Base-by-base conservation (phyloP, 2,113 vertebrate species). In the Struthio camelus region DNA sequence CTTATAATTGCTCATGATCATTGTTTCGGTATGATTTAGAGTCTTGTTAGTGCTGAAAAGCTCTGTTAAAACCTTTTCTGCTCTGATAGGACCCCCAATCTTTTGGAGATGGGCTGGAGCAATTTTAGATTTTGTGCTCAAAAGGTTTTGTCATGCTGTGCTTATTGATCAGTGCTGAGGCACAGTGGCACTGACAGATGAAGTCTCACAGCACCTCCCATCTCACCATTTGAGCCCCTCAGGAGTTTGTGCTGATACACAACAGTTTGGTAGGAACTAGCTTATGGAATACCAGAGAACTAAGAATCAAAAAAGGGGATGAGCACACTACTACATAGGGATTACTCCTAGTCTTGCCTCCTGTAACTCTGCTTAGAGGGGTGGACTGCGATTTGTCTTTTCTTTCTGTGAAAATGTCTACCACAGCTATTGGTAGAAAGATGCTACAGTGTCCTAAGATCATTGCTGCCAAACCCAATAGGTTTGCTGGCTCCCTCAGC, bases 251-350 rank as follows among this genome's bases (percentile, higher is more conserved):
- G 36, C 30, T 50, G 34, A n/a, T 36, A 40, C 4, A 54, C 27
- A 48, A 44, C 11, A 40, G 36, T 2, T 42, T 8, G 27, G 30
- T 38, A 67, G 14, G 38, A 72, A 72, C 67, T 24, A 34, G 4
- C 6, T 76, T 67, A 30, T 18, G n/a, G 16, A 75, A 82, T 18
- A 54, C 5, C 4, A 32, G 53, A 80, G 30, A 79, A 51, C 4
- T 36, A 42, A 17, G 48, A 24, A 70, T 0, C 27, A 69, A 14
- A 64, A 28, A 78, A 46, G 4, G 16, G 20, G 9, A 14, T 0
- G 0, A 11, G 11, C 8, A 67, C 38, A 53, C 28, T 65, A 24
- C n/a, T 56, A 5, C 0, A 0, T 50, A 34, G 61, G 18, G 44
- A 71, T 12, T 42, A n/a, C 83, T 94, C 77, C 30, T 89, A 36